A percentile compares a stretch with the other conserved stretches of the same genome.
Conservation (phyloP, 2,113 vertebrate genomes). For the Mungos mungo region DNA sequence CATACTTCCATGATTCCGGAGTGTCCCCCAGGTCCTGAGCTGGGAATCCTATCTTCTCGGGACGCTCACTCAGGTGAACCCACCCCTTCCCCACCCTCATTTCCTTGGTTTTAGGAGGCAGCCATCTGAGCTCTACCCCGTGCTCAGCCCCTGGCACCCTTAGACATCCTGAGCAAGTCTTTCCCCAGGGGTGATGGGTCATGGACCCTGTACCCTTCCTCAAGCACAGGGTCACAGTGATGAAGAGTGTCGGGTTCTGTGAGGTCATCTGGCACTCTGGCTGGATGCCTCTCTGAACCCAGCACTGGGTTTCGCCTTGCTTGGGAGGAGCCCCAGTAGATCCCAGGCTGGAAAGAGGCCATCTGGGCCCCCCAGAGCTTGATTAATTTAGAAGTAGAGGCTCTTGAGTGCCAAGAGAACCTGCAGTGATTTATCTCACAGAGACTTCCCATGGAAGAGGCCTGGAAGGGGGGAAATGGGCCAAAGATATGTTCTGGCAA, state of each 20-base stretch:
- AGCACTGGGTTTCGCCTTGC: background rate
- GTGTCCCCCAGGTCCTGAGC: background rate
- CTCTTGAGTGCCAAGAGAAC: background rate
- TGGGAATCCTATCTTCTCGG: background rate
- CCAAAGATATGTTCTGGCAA: background rate
- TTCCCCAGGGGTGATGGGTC: background rate
- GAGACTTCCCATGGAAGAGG: background rate
- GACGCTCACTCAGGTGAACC: background rate
- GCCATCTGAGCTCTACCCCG: fast-evolving
- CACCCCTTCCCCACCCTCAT: fast-evolving
- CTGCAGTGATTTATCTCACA: background rate
- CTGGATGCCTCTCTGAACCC: background rate
- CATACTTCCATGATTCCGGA: background rate
- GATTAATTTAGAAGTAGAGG: background rate
- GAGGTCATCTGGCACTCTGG: background rate
- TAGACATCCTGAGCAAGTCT: background rate
- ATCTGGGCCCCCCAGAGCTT: no score
- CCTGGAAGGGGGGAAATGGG: background rate
- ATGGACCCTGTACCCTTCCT: background rate
- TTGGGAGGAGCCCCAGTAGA: background rate
- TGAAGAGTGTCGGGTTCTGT: background rate
- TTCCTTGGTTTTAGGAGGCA: background rate
- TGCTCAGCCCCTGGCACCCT: background rate
- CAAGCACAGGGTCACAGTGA: background rate
- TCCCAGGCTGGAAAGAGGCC: background rate